Evolutionary conservation across 2,113 vertebrate species (phyloP).

Genomic region (Caretta caretta): DNA sequence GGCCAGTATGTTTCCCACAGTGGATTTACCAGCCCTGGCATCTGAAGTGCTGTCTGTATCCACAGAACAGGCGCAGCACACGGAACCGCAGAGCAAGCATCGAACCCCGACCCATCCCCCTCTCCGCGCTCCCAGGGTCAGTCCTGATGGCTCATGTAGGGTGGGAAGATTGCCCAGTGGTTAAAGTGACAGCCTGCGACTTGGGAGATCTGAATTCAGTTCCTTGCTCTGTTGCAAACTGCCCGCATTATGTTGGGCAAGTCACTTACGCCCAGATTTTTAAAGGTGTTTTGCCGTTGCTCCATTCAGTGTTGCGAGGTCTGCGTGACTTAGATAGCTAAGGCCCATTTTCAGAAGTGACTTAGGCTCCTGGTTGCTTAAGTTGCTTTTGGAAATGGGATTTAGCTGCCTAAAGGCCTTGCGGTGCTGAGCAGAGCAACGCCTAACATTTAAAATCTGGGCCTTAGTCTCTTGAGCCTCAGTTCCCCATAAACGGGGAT

Average conservation of each 20-base stretch:
- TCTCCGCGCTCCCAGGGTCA: not conserved
- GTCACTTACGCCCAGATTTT: too few species aligned
- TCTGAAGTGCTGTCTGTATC: not conserved
- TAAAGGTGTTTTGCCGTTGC: too few species aligned
- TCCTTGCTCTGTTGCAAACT: too few species aligned
- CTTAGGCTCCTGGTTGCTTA: too few species aligned
- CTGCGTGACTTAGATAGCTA: too few species aligned
- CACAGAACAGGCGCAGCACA: not conserved
- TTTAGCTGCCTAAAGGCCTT: not conserved
- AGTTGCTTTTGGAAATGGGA: too few species aligned
- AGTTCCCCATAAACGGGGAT: too few species aligned
- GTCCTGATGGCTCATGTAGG: not conserved
- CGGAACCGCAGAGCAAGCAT: not conserved
- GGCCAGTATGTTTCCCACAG: not conserved
- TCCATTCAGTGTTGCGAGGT: too few species aligned
- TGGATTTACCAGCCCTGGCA: not conserved
- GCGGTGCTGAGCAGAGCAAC: not conserved
- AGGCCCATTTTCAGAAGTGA: too few species aligned
- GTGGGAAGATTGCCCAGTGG: not conserved
- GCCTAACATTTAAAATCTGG: not conserved
- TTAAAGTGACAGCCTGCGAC: not conserved
- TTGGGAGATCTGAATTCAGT: not conserved
- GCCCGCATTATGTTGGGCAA: too few species aligned
- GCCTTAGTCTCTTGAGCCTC: not conserved
- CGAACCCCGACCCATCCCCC: too few species aligned